phyloP scores from a whole-genome alignment of 1,140 invertebrate species.

The Maniola jurtina region DNA sequence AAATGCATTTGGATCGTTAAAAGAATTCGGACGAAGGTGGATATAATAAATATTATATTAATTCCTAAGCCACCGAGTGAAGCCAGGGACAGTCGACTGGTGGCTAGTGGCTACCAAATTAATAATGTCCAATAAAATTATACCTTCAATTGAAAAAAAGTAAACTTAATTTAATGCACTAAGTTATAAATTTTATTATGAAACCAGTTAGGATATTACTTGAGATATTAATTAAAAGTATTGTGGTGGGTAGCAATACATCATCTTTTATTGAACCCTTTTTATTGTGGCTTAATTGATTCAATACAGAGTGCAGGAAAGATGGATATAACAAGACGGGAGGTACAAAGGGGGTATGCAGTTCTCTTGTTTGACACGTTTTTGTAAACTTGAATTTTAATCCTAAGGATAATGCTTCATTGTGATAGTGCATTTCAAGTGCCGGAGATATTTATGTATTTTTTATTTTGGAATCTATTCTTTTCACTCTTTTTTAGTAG shows the following conservation, averaged over 20 bases:
- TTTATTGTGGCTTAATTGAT: constrained; percentile 59
- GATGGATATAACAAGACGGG: constrained; percentile 58
- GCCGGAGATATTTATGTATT: neutral
- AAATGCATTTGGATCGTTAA: no score
- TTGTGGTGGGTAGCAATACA: constrained; percentile 57
- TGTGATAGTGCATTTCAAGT: neutral
- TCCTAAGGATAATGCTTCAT: constrained; percentile 1
- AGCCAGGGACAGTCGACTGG: no score
- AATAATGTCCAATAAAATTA: neutral
- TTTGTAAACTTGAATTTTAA: constrained; percentile 24
- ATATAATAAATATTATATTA: no score
- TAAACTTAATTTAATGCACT: neutral
- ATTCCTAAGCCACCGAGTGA: no score
- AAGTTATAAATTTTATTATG: constrained; percentile 1
- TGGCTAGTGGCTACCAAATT: no score
- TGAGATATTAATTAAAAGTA: constrained; percentile 64
- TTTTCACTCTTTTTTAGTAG: neutral
- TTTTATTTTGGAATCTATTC: neutral
- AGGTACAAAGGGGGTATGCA: constrained; percentile 35
- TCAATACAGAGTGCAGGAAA: constrained; percentile 53
- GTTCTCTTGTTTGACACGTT: constrained; percentile 22
- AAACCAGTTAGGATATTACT: constrained; percentile 3
- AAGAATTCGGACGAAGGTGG: no score
- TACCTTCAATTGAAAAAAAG: neutral
- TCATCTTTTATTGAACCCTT: constrained; percentile 65